phyloP scores from a whole-genome alignment of 2,113 vertebrate species.

The Raja brachyura region DNA sequence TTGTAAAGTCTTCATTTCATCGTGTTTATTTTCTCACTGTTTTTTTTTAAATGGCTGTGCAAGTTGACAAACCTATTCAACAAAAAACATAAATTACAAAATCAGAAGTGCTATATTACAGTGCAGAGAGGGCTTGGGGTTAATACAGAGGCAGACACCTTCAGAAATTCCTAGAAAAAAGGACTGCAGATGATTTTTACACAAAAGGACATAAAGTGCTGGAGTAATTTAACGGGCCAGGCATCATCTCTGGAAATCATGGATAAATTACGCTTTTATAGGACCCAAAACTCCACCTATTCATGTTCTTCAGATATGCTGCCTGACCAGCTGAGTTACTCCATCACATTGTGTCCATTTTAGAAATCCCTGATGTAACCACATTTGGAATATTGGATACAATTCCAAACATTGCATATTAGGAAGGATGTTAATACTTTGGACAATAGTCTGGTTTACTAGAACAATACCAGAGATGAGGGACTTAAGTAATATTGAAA shows the following conservation, averaged over 20 bases:
- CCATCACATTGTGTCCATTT: no score
- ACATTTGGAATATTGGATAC: background rate
- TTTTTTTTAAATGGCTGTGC: background rate
- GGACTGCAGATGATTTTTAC: no score
- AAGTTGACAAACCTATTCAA: background rate
- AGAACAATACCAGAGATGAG: background rate
- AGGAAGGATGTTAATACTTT: background rate
- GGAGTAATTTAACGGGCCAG: no score
- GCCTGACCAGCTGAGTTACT: no score
- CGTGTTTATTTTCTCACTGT: background rate
- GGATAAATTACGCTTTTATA: no score
- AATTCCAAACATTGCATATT: background rate
- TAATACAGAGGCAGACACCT: no score
- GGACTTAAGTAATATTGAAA: no score
- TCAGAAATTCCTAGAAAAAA: background rate
- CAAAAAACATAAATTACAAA: background rate
- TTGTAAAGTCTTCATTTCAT: background rate
- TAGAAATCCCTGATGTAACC: background rate
- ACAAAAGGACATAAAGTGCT: no score
- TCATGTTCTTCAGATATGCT: no score
- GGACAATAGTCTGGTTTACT: background rate
- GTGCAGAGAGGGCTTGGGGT: no score
- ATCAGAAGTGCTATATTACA: background rate
- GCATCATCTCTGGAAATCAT: no score
- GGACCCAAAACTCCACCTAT: no score